Percentiles rank a stretch among this genome's conserved stretches.
Conservation (phyloP, 1,140 invertebrate genomes). For the Ericerus pela region DNA sequence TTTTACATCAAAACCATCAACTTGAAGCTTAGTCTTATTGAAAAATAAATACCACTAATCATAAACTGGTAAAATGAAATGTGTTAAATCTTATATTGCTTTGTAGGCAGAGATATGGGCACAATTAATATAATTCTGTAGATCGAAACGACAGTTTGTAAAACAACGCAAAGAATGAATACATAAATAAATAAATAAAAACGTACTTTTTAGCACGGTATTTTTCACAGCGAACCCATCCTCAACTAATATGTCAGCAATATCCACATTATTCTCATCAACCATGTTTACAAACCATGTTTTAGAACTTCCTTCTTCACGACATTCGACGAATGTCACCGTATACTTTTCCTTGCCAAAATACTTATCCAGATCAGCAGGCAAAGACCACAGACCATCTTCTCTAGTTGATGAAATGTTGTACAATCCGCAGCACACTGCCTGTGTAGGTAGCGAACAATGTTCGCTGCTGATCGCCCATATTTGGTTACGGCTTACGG, state of each 20-base stretch:
- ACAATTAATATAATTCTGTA: no score
- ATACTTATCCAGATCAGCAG: slow-evolving; percentile 34
- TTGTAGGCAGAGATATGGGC: no score
- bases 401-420: slow-evolving; percentile 37
- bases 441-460: slow-evolving; percentile 49
- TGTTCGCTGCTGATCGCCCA: slow-evolving; percentile 49
- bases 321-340: slow-evolving; percentile 34
- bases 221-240: slow-evolving; percentile 30
- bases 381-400: slow-evolving; percentile 29
- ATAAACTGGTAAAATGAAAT: no score
- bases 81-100: no score
- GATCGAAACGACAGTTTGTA: no score
- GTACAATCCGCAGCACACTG: slow-evolving; percentile 44
- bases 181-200: no score
- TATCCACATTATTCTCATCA: slow-evolving; percentile 28
- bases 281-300: slow-evolving; percentile 36
- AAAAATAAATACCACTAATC: no score
- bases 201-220: slow-evolving; percentile 11
- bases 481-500: slow-evolving; percentile 41
- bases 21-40: no score
- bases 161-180: no score
- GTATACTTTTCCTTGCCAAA: slow-evolving; percentile 42
- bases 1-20: no score
- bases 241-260: slow-evolving; percentile 31
- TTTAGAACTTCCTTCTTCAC: slow-evolving; percentile 33